Conservation (phyloP, 2,888 invertebrate species). For the Lasioglossum morio region DNA sequence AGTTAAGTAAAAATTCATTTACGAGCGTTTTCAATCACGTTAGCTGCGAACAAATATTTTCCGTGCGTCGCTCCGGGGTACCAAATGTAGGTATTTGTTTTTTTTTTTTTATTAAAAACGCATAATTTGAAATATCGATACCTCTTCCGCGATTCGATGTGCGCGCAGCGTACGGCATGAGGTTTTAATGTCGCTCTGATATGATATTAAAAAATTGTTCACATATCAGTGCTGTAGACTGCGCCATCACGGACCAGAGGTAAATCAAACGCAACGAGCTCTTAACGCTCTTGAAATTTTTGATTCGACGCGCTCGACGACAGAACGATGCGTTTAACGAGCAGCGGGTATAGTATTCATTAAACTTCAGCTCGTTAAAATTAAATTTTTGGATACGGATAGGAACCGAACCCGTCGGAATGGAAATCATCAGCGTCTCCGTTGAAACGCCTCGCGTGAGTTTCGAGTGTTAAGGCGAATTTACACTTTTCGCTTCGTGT, state of each 20-base stretch:
- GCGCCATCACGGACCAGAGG: not conserved
- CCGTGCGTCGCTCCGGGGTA: not conserved
- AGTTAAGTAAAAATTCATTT: not conserved
- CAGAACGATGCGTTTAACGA: constrained; percentile 8
- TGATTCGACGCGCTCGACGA: not conserved
- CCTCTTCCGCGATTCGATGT: not conserved
- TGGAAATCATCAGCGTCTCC: not conserved
- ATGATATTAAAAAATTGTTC: constrained; percentile 54
- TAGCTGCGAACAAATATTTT: too few relatives aligned
- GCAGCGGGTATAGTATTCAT: not conserved
- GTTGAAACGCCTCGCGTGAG: not conserved
- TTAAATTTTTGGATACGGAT: not conserved
- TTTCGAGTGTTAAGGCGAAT: constrained; percentile 8
- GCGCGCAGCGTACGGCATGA: not conserved
- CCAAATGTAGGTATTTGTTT: not conserved
- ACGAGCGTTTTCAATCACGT: not conserved
- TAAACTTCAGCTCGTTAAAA: constrained; percentile 4
- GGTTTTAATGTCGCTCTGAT: constrained; percentile 7
- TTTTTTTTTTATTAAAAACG: not conserved
- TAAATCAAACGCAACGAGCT: not conserved
- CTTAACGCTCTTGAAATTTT: constrained; percentile 17
- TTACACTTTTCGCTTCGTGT: too few relatives aligned
- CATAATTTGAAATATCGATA: not conserved
- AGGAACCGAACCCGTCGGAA: not conserved
- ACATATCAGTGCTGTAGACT: constrained; percentile 25